Conservation (phyloP, 2,888 invertebrate species). For the Pteria penguin region DNA sequence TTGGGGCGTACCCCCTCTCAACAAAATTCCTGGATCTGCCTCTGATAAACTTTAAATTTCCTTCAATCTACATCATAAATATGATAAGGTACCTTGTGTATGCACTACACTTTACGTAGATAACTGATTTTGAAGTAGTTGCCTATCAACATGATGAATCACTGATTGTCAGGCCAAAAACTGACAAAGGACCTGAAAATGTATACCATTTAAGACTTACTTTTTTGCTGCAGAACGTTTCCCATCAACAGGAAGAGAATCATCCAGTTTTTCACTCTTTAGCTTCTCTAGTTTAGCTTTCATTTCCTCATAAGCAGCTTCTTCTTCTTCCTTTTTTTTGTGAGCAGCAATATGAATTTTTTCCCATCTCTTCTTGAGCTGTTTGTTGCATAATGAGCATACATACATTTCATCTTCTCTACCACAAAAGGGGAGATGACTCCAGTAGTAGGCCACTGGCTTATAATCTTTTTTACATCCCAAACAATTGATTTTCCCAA, state of each 20-base stretch:
- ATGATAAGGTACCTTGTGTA: too few relatives aligned
- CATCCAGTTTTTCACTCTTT: background rate
- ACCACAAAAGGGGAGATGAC: background rate
- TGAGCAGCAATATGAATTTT: background rate
- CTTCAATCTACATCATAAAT: too few relatives aligned
- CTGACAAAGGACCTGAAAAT: too few relatives aligned
- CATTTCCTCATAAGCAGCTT: background rate
- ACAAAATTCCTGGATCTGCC: too few relatives aligned
- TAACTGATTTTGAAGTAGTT: too few relatives aligned
- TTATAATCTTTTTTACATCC: background rate
- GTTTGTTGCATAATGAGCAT: background rate
- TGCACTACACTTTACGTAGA: too few relatives aligned
- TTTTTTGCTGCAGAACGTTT: background rate
- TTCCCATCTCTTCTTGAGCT: background rate
- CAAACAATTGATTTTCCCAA: background rate
- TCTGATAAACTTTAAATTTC: too few relatives aligned
- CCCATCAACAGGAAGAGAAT: background rate
- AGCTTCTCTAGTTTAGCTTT: background rate
- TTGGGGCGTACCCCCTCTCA: too few relatives aligned
- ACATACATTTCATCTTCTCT: background rate
- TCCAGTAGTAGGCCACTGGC: background rate
- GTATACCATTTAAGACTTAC: too few relatives aligned
- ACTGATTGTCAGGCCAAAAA: too few relatives aligned
- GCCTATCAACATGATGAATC: too few relatives aligned
- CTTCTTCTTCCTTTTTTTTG: background rate